phyloP scores from a whole-genome alignment of 92 coral and sea anemone species.

The Porites cylindrica region DNA sequence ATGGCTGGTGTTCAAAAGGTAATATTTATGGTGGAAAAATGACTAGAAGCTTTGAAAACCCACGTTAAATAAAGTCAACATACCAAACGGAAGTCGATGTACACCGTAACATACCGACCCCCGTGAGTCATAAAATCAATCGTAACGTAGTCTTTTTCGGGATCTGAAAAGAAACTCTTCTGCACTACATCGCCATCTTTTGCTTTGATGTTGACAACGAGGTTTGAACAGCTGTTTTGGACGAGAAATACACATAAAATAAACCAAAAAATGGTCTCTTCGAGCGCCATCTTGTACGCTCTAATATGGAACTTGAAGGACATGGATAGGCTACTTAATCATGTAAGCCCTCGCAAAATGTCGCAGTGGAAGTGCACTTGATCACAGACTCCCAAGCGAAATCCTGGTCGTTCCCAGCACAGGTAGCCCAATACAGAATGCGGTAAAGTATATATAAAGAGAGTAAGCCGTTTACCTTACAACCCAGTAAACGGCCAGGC shows the following conservation, averaged over 20 bases:
- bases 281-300: neutral
- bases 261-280: neutral
- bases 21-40: neutral
- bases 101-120: constrained; percentile 68
- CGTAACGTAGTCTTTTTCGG: constrained; percentile 82
- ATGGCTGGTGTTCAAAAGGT: too few relatives aligned
- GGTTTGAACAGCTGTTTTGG: constrained; percentile 53
- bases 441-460: too few relatives aligned
- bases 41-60: neutral
- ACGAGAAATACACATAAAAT: constrained; percentile 29
- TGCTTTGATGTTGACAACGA: constrained; percentile 90
- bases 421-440: too few relatives aligned
- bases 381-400: too few relatives aligned
- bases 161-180: constrained; percentile 84
- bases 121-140: constrained; percentile 74
- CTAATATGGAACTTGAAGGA: too few relatives aligned
- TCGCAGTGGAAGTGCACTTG: too few relatives aligned
- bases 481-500: too few relatives aligned
- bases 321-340: too few relatives aligned
- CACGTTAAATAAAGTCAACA: neutral
- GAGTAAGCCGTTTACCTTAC: too few relatives aligned
- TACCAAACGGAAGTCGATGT: constrained; percentile 93
- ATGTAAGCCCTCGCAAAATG: too few relatives aligned
- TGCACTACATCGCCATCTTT: constrained; percentile 84
- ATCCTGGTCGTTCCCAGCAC: too few relatives aligned